These are phyloP conservation scores for Osedax frankpressi DNA, from an alignment of 2,888 invertebrate species.

Conservation along the genomic window DNA sequence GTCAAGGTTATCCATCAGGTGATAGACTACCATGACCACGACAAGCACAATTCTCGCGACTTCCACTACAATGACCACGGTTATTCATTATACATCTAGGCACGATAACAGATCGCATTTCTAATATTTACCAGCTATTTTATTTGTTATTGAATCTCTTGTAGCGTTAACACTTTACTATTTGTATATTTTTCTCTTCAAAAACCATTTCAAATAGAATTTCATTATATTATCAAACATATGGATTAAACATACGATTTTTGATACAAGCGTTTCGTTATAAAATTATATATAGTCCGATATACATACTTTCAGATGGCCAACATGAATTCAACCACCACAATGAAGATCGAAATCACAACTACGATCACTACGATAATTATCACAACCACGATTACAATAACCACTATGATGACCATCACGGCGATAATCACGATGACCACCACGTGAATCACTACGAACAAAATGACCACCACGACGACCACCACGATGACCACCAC, in stretches of 20 bases:
- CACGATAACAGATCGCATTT: background rate
- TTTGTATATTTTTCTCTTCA: background rate
- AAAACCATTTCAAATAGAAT: no score
- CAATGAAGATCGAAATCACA: background rate
- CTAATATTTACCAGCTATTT: background rate
- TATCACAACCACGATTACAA: constrained; percentile 2
- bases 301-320: no score
- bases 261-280: no score
- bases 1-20: constrained; percentile 13
- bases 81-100: background rate
- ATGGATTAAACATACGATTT: no score
- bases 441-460: background rate
- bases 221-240: no score
- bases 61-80: constrained; percentile 6
- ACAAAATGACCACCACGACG: constrained; percentile 3
- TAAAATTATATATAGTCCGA: no score
- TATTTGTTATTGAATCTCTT: background rate
- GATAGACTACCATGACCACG: constrained; percentile 14
- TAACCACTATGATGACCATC: background rate
- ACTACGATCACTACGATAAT: background rate
- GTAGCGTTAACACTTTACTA: background rate
- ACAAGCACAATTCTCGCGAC: background rate
- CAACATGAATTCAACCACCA: no score
- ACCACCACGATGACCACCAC: background rate
- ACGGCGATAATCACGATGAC: background rate